Evolutionary conservation across 2,888 invertebrate genomes (phyloP).

Genomic region (Nezara viridula): DNA sequence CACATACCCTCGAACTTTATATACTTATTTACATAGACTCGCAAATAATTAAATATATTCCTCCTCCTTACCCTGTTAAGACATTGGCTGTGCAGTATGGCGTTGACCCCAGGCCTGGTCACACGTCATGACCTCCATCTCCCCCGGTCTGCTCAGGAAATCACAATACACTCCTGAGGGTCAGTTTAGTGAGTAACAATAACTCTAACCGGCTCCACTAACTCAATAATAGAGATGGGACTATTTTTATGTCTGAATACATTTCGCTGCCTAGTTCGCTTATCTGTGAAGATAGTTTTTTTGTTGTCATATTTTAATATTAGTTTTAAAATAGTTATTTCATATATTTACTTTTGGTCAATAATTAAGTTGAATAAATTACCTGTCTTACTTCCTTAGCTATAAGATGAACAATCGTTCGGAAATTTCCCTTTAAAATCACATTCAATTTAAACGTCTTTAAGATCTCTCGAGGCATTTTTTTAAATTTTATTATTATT

Average conservation of each 20-base stretch:
- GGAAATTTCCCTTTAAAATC: no score
- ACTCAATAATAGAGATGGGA: neutral
- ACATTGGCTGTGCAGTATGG: neutral
- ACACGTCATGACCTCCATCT: conserved; percentile 23
- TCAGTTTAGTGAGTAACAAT: conserved; percentile 19
- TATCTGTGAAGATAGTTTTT: neutral
- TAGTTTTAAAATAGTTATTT: no score
- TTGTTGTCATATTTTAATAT: no score
- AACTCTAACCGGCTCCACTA: neutral
- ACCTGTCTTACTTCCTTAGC: no score
- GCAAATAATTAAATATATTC: neutral
- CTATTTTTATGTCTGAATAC: neutral
- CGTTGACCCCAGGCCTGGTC: conserved; percentile 10
- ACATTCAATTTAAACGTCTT: no score
- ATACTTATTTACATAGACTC: neutral
- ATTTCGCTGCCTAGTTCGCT: neutral
- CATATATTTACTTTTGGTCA: no score
- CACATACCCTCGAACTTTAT: neutral
- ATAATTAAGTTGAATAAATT: no score
- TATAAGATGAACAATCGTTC: no score
- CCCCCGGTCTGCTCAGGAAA: neutral
- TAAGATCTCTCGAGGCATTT: no score
- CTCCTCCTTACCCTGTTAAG: neutral
- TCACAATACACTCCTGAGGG: conserved; percentile 16
- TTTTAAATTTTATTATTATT: no score